Base-by-base conservation (phyloP, 2,888 invertebrate species). In the Drosophila kanekoi region DNA sequence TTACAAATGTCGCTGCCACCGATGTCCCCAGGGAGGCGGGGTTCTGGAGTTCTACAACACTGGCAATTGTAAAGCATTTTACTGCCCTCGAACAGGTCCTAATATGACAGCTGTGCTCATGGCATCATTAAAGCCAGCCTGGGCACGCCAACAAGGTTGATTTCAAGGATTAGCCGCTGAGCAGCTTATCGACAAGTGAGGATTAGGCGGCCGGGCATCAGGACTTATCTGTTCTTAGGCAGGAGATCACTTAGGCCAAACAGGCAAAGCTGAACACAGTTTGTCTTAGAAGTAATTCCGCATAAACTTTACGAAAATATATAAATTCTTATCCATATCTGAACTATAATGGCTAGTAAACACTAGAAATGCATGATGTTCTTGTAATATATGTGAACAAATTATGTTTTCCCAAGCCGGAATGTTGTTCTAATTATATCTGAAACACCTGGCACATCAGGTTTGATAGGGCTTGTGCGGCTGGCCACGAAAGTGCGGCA, bases 91-190 rank as follows among this genome's bases (percentile, higher is more conserved):
- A 45, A 56, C 65, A 60, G 58, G 51, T 37, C 32, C 56, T 60
- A 80, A 67, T 77, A 73, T 74, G 85, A 87, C 81, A 87, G 87
- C 71, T 72, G 71, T 56, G 77, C 75, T 87, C 81, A 78, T 45
- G 62, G 66, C 69, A 49, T 79, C 85, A 87, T 89, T 81, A 77
- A 62, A 64, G 71, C 54, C 14, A 20, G 32, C 8, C 38, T n/a
- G 8, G n/a, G 38, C 13, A 9, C 68, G 70, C 38, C 52, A 14
- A 14, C 53, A 47, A 81, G 71, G 81, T 89, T 89, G 86, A 81
- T 78, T 78, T 78, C 53, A 52, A 35, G 82, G 75, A 89, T 89
- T 72, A 87, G 82, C 63, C 69, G 49, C 32, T 81, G 66, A 83
- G 86, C 81, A 45, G 89, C 89, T 83, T 89, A 83, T 48, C 58